These are phyloP conservation scores for Apistogramma diplotaenia DNA, from an alignment of 2,113 vertebrate species.

Conservation along the genomic window DNA sequence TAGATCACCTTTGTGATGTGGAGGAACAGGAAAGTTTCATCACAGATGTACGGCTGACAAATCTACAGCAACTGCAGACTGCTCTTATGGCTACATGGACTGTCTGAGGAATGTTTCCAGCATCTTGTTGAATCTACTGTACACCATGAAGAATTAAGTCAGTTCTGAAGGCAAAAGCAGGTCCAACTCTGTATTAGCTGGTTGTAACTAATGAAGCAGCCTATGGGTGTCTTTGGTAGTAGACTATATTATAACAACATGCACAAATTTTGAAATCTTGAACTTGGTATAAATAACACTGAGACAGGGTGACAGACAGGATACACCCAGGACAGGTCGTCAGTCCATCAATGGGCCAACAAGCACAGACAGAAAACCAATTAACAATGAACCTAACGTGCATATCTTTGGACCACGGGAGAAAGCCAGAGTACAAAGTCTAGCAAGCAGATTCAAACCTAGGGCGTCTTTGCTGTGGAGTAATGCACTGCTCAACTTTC, in stretches of 20 bases:
- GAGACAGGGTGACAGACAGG: neutral
- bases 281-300: neutral
- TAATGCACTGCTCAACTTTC: neutral
- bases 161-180: too few species aligned
- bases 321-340: neutral
- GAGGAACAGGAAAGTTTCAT: neutral
- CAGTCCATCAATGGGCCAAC: too few species aligned
- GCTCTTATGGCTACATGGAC: neutral
- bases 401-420: neutral
- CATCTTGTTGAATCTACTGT: neutral
- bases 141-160: too few species aligned
- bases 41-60: neutral
- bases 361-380: neutral
- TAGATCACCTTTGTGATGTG: accelerated
- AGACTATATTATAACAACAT: neutral
- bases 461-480: neutral
- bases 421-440: neutral
- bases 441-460: neutral
- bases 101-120: neutral
- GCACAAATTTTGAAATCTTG: neutral
- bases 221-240: neutral
- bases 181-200: neutral
- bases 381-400: neutral
- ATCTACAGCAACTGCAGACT: neutral
- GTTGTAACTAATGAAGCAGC: neutral